Conservation (phyloP, 2,797 vertebrate species). For the Chromobotia macracanthus region DNA sequence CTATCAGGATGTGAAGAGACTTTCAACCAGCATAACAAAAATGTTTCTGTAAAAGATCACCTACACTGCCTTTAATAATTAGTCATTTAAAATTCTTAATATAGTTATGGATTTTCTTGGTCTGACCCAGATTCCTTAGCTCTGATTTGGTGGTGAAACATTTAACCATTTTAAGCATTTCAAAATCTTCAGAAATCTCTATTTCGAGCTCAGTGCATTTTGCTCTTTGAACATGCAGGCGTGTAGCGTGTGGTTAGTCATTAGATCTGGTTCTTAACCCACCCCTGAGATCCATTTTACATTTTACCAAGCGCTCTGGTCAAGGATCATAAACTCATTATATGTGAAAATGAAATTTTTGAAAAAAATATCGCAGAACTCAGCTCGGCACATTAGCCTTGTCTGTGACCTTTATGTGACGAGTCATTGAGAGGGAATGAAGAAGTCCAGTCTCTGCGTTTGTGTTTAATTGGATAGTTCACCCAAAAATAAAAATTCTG, state of each 20-base stretch:
- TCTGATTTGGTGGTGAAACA: no score
- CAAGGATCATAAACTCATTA: slow-evolving; percentile 10
- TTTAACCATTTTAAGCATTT: no score
- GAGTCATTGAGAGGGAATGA: slow-evolving; percentile 8
- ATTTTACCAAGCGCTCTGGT: not conserved
- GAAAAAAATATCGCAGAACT: not conserved
- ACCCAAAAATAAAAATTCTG: not conserved
- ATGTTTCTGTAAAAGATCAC: no score
- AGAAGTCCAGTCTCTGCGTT: not conserved
- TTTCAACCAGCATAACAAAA: no score
- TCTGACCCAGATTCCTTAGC: no score
- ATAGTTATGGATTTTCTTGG: no score
- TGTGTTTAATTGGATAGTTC: slow-evolving; percentile 23
- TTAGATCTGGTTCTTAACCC: not conserved
- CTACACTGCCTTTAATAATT: no score
- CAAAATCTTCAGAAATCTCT: not conserved
- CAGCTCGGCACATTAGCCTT: not conserved
- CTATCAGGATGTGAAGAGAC: no score
- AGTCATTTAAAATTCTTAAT: no score
- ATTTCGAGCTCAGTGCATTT: not conserved
- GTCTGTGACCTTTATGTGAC: slow-evolving; percentile 10
- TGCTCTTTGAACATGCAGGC: not conserved
- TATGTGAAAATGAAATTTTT: not conserved
- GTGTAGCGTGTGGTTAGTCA: not conserved
- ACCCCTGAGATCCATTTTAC: not conserved